These are phyloP conservation scores for Pristionchus mayeri DNA, from an alignment of 2,888 invertebrate species.

Conservation along the genomic window DNA sequence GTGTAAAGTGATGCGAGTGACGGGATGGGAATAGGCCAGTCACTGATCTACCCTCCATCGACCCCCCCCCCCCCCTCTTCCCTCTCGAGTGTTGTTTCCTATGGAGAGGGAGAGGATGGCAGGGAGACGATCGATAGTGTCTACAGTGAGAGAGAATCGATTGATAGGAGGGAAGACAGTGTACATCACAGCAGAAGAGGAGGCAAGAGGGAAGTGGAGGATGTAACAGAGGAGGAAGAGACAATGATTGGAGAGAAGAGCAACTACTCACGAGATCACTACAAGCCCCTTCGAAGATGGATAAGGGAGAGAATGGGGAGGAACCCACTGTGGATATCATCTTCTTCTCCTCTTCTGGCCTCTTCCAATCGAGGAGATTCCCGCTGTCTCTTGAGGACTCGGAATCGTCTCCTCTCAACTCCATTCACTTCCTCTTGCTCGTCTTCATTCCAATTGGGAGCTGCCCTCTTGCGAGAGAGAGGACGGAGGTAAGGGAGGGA, in stretches of 20 bases:
- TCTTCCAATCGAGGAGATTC: neutral
- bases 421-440: neutral
- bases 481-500: neutral
- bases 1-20: constrained; percentile 15
- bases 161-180: neutral
- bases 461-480: neutral
- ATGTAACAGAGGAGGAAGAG: neutral
- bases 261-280: too few relatives aligned
- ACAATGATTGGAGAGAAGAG: neutral
- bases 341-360: neutral
- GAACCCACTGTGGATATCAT: neutral
- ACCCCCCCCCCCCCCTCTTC: neutral
- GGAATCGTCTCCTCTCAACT: neutral
- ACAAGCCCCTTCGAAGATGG: too few relatives aligned
- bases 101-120: neutral
- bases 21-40: neutral
- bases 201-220: neutral
- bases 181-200: neutral
- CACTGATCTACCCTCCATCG: neutral
- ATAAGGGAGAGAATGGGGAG: neutral
- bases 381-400: neutral
- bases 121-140: neutral
- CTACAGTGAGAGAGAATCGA: neutral
- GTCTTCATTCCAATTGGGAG: neutral
- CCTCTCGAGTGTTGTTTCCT: neutral